Evolutionary conservation across 2,113 vertebrate genomes (phyloP).

Genomic region (Onychostoma macrolepis): DNA sequence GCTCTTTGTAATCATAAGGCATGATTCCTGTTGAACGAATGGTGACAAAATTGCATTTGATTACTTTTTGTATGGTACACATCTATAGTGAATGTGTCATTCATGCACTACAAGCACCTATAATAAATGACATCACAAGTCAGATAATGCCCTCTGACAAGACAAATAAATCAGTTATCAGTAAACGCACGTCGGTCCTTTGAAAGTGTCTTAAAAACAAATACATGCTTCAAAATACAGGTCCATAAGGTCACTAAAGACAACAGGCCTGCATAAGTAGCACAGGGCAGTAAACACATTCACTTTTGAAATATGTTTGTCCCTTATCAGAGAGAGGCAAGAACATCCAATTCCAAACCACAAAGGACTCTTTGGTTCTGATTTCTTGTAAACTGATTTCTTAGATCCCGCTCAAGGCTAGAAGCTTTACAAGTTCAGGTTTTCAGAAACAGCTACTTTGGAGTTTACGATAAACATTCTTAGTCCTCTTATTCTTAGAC

Average conservation of each 20-base stretch:
- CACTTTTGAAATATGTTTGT: neutral
- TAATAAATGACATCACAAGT: neutral
- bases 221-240: constrained; percentile 10
- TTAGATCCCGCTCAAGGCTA: neutral
- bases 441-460: neutral
- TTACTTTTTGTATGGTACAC: neutral
- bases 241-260: neutral
- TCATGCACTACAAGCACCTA: neutral
- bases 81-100: neutral
- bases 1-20: neutral
- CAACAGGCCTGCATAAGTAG: neutral
- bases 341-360: neutral
- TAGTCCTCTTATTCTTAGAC: constrained; percentile 1
- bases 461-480: neutral
- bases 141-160: neutral
- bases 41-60: neutral
- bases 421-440: neutral
- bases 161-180: neutral
- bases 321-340: neutral
- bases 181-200: neutral
- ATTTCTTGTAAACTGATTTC: neutral
- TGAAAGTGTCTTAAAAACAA: constrained; percentile 19
- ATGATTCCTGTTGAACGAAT: neutral
- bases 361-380: neutral
- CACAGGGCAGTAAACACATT: constrained; percentile 15